Base-by-base conservation (phyloP, 2,113 vertebrate species). In the Crotalus horridus region DNA sequence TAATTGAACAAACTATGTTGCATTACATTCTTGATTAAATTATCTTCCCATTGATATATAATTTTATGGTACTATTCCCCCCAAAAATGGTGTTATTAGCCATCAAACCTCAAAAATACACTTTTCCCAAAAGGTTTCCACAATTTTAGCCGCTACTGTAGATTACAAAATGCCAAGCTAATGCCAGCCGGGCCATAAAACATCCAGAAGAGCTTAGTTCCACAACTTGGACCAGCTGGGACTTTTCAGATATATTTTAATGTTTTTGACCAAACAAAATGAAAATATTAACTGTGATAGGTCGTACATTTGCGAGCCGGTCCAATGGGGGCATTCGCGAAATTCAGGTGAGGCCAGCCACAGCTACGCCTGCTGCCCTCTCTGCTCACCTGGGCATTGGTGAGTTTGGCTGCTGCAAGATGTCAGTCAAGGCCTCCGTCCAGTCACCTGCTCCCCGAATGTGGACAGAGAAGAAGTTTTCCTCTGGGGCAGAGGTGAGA, bases 401-500 rank as follows among this genome's bases (percentile, higher is more conserved):
- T 0, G 43, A 21, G 12, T 93, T 93, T 86, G 95, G 94, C 91
- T 96, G 96, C 91, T 98, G 96, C 95, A 97, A 98, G 88, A 56
- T 94, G 48, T 95, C 94, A 0, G 99, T 98, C 93, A 99, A 97
- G 23, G 95, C 95, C 91, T 98, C 97, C 0, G 99, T 99, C 99
- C 99, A 99, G 97, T 99, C 98, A 0, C 99, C 99, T 0, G 96
- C 98, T 0, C 93, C 98, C 90, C 98, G 97, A 95, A 99, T 96
- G 95, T 99, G 99, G 94, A 99, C 93, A 89, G 98, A 98, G 95
- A 99, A 98, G 96, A 97, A 98, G 46, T 99, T 98, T 96, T 99
- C 98, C 96, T 99, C 99, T 0, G 99, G 98, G 0, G 98, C 98
- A 0, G 98, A 99, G 92, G 99, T 99, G 97, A 99, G 98, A 94